Conservation (phyloP, 2,888 invertebrate genomes). For the Cheilosia soror region DNA sequence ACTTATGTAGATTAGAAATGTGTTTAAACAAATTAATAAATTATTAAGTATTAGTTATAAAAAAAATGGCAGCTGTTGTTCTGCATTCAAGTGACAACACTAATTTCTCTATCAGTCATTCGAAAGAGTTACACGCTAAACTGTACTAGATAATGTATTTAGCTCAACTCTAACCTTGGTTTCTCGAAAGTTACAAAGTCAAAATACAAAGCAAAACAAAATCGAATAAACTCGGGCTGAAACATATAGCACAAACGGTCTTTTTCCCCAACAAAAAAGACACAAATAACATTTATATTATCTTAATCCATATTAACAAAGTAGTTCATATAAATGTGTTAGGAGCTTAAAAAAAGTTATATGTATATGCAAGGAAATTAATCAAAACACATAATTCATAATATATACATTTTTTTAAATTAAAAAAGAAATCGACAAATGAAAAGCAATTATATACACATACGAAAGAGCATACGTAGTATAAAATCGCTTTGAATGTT, state of each 20-base stretch:
- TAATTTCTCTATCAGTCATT: no score
- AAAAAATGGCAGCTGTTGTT: slow-evolving; percentile 62
- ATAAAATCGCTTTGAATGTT: slow-evolving; percentile 64
- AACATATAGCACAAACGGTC: slow-evolving; percentile 70
- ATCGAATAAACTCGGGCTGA: slow-evolving; percentile 71
- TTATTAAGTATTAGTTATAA: slow-evolving; percentile 23
- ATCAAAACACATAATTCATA: slow-evolving; percentile 40
- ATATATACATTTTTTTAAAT: slow-evolving; percentile 20
- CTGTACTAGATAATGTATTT: slow-evolving; percentile 11
- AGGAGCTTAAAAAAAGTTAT: slow-evolving; percentile 38
- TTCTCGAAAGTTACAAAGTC: slow-evolving; percentile 58
- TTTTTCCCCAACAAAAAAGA: slow-evolving; percentile 28
- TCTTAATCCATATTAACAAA: slow-evolving; percentile 46
- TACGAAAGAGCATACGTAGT: slow-evolving; percentile 31
- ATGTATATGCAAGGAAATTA: slow-evolving; percentile 30
- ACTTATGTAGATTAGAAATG: slow-evolving; percentile 41
- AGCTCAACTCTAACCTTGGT: slow-evolving; percentile 57
- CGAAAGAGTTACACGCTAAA: background rate
- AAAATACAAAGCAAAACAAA: slow-evolving; percentile 35
- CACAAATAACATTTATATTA: slow-evolving; percentile 54
- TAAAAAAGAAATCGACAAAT: slow-evolving; percentile 16
- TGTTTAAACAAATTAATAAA: slow-evolving; percentile 30
- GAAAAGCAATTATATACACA: slow-evolving; percentile 51
- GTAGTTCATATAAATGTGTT: slow-evolving; percentile 59
- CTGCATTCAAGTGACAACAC: slow-evolving; percentile 15